A percentile compares a stretch with the other conserved stretches of the same genome.
phyloP scores from a whole-genome alignment of 2,797 vertebrate species.

The Pseudocheirus occidentalis region DNA sequence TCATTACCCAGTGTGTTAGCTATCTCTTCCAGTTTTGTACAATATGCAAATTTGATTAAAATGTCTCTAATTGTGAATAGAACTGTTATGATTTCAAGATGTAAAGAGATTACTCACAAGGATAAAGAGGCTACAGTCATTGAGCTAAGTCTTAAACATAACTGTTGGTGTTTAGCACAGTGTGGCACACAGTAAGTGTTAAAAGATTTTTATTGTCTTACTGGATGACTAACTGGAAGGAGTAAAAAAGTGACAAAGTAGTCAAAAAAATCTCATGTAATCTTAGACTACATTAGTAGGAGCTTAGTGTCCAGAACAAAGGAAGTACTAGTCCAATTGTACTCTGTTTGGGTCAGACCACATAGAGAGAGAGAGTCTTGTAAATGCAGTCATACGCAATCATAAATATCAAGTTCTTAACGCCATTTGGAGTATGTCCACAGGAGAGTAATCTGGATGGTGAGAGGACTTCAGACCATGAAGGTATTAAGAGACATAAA shows the following conservation, averaged over 20 bases:
- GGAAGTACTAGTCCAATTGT: not conserved
- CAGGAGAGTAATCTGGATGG: not conserved
- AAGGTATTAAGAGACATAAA: not conserved
- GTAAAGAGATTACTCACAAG: slow-evolving; percentile 1
- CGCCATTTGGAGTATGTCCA: no score
- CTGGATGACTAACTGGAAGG: not conserved
- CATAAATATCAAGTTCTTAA: no score
- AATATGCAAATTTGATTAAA: not conserved
- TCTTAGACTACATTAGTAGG: not conserved
- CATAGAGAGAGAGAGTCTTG: no score
- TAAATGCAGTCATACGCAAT: no score
- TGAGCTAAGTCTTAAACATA: slow-evolving; percentile 1
- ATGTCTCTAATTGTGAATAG: not conserved
- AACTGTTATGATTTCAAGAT: not conserved
- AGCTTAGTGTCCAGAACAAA: not conserved
- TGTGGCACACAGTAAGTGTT: not conserved
- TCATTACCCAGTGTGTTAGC: not conserved
- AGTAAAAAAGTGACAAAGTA: not conserved
- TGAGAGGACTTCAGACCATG: not conserved
- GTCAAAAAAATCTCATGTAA: not conserved
- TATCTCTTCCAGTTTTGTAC: not conserved
- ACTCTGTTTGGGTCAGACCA: not conserved
- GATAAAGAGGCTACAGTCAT: not conserved
- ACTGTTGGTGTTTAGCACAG: slow-evolving; percentile 3
- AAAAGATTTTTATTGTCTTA: not conserved